These are phyloP conservation scores for Nymphalis urticae DNA, from an alignment of 2,888 invertebrate genomes.

Conservation along the genomic window DNA sequence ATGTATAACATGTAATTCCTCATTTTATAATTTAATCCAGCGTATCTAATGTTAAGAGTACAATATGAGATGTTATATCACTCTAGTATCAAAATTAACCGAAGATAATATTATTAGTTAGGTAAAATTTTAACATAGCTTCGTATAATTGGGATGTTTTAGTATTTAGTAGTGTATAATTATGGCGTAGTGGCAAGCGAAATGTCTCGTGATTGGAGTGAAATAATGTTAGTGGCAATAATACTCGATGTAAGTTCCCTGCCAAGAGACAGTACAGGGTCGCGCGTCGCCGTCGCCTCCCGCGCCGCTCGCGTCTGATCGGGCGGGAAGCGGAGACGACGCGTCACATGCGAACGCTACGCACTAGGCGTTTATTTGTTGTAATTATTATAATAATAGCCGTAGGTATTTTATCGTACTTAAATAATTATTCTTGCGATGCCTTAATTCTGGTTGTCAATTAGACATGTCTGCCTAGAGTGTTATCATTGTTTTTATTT, in stretches of 20 bases:
- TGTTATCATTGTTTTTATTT: conserved; percentile 81
- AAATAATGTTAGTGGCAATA: conserved; percentile 76
- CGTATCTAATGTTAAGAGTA: conserved; percentile 79
- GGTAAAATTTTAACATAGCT: conserved; percentile 81
- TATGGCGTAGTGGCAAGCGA: conserved; percentile 72
- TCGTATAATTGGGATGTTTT: conserved; percentile 82
- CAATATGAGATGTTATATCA: conserved; percentile 82
- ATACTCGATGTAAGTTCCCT: conserved; percentile 75
- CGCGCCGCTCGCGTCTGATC: conserved; percentile 17
- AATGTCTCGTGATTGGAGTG: conserved; percentile 70
- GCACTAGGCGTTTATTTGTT: conserved; percentile 78
- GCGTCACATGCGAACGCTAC: conserved; percentile 62
- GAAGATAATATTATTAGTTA: conserved; percentile 82
- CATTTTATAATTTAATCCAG: conserved; percentile 75
- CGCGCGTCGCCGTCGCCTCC: conserved; percentile 43
- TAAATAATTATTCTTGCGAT: conserved; percentile 83
- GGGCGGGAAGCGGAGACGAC: conserved; percentile 38
- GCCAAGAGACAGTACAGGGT: conserved; percentile 57
- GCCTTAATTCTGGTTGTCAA: conserved; percentile 83
- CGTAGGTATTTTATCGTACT: conserved; percentile 82
- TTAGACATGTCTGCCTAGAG: conserved; percentile 82
- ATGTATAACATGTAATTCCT: conserved; percentile 73
- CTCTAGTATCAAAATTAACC: conserved; percentile 83
- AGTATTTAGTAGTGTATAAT: conserved; percentile 78
- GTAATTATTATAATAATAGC: conserved; percentile 82